These are phyloP conservation scores for Pseudocheirus occidentalis DNA, from an alignment of 2,797 vertebrate genomes.

Conservation along the genomic window DNA sequence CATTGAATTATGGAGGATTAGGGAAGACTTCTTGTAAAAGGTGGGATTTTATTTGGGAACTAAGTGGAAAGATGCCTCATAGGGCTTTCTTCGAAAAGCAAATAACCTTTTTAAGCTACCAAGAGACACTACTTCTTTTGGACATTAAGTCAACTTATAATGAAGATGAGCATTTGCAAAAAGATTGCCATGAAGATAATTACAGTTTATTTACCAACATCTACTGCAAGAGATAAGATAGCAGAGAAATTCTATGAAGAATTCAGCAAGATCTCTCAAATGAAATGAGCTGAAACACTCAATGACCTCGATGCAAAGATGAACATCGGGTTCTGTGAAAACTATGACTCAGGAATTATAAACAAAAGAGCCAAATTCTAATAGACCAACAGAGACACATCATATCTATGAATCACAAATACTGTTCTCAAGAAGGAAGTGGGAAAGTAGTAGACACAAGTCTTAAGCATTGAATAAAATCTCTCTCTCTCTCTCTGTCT, in stretches of 20 bases:
- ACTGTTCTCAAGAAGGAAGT: not conserved
- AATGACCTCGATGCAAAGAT: not conserved
- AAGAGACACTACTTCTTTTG: not conserved
- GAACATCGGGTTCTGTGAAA: not conserved
- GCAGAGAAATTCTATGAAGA: not conserved
- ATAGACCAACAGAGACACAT: not conserved
- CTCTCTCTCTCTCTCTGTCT: no score
- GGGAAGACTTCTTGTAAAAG: not conserved
- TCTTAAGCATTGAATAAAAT: not conserved
- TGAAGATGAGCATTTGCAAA: not conserved
- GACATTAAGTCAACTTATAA: not conserved
- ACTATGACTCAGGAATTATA: not conserved
- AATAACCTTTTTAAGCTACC: not conserved
- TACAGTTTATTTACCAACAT: not conserved
- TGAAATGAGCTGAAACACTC: not conserved
- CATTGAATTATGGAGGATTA: not conserved
- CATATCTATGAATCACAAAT: not conserved
- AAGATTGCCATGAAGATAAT: not conserved
- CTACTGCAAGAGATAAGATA: not conserved
- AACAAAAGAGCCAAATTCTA: not conserved
- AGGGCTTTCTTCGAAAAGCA: not conserved
- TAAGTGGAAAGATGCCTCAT: not conserved
- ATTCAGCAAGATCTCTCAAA: not conserved
- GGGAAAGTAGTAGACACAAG: not conserved
- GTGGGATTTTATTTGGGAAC: not conserved